Conservation (phyloP, 2,113 vertebrate species). For the Redunca redunca region DNA sequence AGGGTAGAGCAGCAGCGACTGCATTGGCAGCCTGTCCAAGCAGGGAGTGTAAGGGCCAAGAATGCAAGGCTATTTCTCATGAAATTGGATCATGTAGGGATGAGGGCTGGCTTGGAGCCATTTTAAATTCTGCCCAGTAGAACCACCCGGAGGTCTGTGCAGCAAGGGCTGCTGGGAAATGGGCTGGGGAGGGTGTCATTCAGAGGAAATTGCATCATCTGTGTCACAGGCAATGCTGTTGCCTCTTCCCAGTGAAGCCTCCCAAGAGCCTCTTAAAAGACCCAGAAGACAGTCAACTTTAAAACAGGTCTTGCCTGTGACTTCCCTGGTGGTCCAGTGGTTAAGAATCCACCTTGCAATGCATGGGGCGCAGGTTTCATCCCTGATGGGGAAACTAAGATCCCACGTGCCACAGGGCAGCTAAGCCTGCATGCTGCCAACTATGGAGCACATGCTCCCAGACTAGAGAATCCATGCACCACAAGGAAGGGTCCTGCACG, state of each 20-base stretch:
- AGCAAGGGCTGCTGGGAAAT: neutral
- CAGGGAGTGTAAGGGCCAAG: neutral
- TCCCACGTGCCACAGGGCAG: neutral
- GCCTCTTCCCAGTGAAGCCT: neutral
- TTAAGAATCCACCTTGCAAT: neutral
- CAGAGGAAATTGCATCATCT: neutral
- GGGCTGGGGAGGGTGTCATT: neutral
- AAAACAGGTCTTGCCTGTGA: neutral
- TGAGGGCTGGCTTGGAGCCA: neutral
- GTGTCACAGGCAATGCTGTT: neutral
- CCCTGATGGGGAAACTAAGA: neutral
- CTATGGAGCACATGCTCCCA: neutral
- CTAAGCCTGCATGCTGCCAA: neutral
- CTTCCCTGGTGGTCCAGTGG: neutral
- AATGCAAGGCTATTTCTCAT: neutral
- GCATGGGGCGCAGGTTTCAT: neutral
- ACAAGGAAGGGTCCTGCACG: neutral
- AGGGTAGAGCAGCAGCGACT: neutral
- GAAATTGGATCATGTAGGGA: neutral
- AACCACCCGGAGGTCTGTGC: neutral
- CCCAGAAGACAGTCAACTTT: neutral
- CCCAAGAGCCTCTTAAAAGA: neutral
- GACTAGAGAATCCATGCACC: neutral
- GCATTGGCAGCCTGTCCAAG: fast-evolving
- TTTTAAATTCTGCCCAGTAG: neutral